A percentile compares a stretch with the other conserved stretches of the same genome.
phyloP scores from a whole-genome alignment of 2,113 vertebrate species.

The Malurus melanocephalus region DNA sequence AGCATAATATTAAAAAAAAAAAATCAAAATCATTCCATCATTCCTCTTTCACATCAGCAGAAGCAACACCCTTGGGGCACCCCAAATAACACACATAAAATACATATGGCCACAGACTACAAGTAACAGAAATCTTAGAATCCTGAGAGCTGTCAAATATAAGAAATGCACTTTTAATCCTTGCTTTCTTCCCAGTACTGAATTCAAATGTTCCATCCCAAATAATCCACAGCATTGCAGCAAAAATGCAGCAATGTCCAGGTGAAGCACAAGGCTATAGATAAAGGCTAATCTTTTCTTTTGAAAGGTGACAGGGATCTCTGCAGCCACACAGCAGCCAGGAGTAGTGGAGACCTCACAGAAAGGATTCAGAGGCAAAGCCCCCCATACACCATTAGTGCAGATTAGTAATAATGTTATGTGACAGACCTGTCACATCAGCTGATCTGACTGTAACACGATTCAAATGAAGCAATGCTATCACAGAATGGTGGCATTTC shows the following conservation, averaged over 20 bases:
- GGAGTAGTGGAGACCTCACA: not conserved
- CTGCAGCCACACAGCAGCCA: not conserved
- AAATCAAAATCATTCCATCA: not conserved
- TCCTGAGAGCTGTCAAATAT: not conserved
- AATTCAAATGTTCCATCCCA: not conserved
- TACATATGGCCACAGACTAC: not conserved
- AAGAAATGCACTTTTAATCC: not conserved
- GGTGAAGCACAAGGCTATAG: not conserved
- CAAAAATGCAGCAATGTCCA: not conserved
- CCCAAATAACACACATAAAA: not conserved
- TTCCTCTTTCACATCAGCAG: not conserved
- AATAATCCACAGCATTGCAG: not conserved
- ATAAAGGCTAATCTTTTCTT: not conserved
- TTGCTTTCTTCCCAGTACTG: not conserved
- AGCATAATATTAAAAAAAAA: not conserved
- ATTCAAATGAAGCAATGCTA: not conserved
- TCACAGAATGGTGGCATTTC: not conserved
- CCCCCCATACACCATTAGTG: rapidly evolving
- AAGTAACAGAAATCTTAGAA: not conserved
- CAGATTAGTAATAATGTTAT: not conserved
- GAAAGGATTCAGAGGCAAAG: not conserved
- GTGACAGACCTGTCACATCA: not conserved
- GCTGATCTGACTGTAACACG: not conserved
- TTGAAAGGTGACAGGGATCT: not conserved
- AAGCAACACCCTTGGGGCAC: not conserved